phyloP scores from a whole-genome alignment of 2,888 invertebrate species.

The Tigriopus californicus region DNA sequence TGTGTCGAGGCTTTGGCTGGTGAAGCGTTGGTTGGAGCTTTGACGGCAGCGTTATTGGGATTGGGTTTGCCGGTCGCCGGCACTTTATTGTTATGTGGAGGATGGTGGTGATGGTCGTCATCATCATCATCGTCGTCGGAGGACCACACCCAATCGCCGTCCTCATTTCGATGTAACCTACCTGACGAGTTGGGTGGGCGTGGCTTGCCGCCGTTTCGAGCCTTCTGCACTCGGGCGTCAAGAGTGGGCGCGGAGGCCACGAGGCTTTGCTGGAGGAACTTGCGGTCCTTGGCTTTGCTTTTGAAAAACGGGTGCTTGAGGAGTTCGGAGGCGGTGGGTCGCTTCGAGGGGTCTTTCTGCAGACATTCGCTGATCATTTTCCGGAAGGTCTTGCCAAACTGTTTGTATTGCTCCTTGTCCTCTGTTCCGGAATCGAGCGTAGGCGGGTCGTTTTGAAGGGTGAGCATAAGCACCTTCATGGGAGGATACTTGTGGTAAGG shows the following conservation, averaged over 20 bases:
- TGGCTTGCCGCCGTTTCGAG: slow-evolving; percentile 35
- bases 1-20: background rate
- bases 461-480: slow-evolving; percentile 95
- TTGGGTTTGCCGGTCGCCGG: background rate
- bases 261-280: slow-evolving; percentile 49
- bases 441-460: slow-evolving; percentile 93
- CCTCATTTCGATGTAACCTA: slow-evolving; percentile 72
- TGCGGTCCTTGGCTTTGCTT: slow-evolving; percentile 74
- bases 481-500: slow-evolving; percentile 98
- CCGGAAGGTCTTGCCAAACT: slow-evolving; percentile 88
- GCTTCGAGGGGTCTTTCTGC: slow-evolving; percentile 42
- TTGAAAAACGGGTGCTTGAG: slow-evolving; percentile 94
- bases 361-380: slow-evolving; percentile 93
- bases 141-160: slow-evolving; percentile 97
- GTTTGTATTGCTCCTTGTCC: slow-evolving; percentile 93
- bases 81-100: background rate
- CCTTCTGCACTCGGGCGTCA: slow-evolving; percentile 1
- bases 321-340: slow-evolving; percentile 82
- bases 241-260: slow-evolving; percentile 9
- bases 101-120: slow-evolving; percentile 16
- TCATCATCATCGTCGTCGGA: slow-evolving; percentile 65
- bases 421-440: slow-evolving; percentile 83
- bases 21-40: background rate
- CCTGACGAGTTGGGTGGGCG: slow-evolving; percentile 71
- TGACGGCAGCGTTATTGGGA: background rate